Base-by-base conservation (phyloP, 2,797 vertebrate genomes). In the Poeciliopsis paucimaculata region DNA sequence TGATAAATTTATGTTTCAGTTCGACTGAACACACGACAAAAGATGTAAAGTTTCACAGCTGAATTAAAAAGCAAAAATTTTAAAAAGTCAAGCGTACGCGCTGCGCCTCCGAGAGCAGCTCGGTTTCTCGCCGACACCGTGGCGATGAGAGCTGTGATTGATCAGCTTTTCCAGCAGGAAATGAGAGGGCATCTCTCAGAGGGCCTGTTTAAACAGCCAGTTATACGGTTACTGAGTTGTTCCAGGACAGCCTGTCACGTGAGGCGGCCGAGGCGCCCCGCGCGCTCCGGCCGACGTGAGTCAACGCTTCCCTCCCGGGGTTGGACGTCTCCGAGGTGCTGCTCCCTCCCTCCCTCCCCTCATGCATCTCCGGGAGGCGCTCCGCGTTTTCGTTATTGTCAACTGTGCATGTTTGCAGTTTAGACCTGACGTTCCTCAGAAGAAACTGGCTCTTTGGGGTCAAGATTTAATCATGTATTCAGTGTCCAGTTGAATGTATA, bases 131-230 rank as follows among this genome's bases (percentile, higher is more conserved):
- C 46, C 0, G 49, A 70, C 85, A 84, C 82, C 45, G 2, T 84
- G 85, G 89, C 86, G 89, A 89, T 79, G 92, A 94, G 91, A 90
- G 87, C 82, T 72, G 86, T 90, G 89, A 95, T 92, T 88, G 93
- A 94, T 92, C 90, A 93, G 90, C 82, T 93, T 93, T 93, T 93
- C 91, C 91, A 92, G 73, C 84, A 92, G 88, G 90, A 94, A 94
- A 94, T 91, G 91, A 94, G 91, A 91, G 88, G 91, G 90, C 92
- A 90, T 94, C 92, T 93, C 91, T 88, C 89, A 78, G 88, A 92
- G 92, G 92, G 91, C 78, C 93, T 90, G 87, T 93, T 93, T 87
- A 93, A 93, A 93, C 89, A 87, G 84, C 75, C 3, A 77, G 74
- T 87, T 90, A 64, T 81, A 90, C 2, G 82, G 79, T 94, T 93